Evolutionary conservation across 2,888 invertebrate species (phyloP), one percentile per base, ranked within the genome.

Genomic region (Drosophila anomalipes): DNA sequence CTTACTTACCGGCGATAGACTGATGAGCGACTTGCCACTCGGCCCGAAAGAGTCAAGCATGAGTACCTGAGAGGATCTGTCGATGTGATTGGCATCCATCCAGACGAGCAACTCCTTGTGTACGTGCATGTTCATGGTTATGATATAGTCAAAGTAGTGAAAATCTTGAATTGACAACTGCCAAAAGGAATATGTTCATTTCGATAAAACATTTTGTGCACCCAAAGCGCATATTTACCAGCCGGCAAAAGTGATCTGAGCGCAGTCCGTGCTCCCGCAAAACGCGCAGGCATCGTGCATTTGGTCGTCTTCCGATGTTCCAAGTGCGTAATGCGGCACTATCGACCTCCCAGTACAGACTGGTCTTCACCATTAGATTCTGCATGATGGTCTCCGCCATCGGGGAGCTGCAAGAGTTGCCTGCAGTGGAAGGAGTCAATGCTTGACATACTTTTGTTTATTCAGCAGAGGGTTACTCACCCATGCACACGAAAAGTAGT

Each of bases 331-430:
- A 94, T 0, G 96, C 99, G 0, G 98, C 98, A 94, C 98, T 98
- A 90, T 98, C 97, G 3, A 97, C 96, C 79, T 95, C 94, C 98
- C 98, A 98, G 85, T 95, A 76, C 0, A 91, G 81, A 39, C 84
- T 77, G 70, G 95, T 94, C 59, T 83, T 86, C 1, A 71, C 76
- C 68, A 92, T 77, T 2, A 92, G 69, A 69, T 86, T 75, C 65
- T 95, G 94, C 92, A 98, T 98, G 6, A 98, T 97, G 4, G 97
- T 97, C 93, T 98, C 98, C 12, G 98, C 98, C 92, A 98, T 98
- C 0, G 98, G 98, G 5, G 98, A 98, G 7, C 98, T 95, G 92
- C 98, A 99, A 75, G 98, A 98, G 92, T 99, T 99, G 16, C 98
- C 98, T 97, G 51, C n/a, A 9, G 3, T 16, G n/a, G 9, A 28